Conservation (phyloP, 2,797 vertebrate species). For the Tarsius wallacei region DNA sequence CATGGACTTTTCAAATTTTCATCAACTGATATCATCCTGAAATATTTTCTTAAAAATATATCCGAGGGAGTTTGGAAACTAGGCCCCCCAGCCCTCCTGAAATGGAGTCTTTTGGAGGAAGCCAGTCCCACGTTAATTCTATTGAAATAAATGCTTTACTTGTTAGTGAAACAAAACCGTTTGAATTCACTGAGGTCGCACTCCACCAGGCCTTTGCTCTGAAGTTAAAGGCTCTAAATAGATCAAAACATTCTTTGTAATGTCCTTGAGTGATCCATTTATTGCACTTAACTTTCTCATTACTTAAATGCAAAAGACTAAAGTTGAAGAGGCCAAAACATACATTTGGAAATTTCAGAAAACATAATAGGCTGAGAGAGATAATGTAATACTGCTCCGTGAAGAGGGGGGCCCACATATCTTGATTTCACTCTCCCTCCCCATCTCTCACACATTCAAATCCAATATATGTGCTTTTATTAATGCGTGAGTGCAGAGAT, state of each 20-base stretch:
- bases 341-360: conserved; percentile 89
- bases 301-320: conserved; percentile 90
- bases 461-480: conserved; percentile 89
- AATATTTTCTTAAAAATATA: background rate
- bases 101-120: conserved; percentile 66
- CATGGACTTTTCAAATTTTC: background rate
- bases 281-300: conserved; percentile 88
- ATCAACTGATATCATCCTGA: background rate
- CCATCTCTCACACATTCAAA: conserved; percentile 88
- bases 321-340: conserved; percentile 90
- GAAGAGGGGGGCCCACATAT: conserved; percentile 83
- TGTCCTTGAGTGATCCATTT: conserved; percentile 88
- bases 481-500: conserved; percentile 87
- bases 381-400: conserved; percentile 87
- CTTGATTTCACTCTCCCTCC: conserved; percentile 85
- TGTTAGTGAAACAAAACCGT: conserved; percentile 85
- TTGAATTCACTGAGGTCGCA: conserved; percentile 85
- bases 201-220: conserved; percentile 87
- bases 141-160: conserved; percentile 83
- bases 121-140: conserved; percentile 82
- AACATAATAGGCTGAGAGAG: conserved; percentile 88
- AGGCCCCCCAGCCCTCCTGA: background rate
- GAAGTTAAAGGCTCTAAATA: conserved; percentile 89
- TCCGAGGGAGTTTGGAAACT: conserved; percentile 21
- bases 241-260: conserved; percentile 86